phyloP scores from a whole-genome alignment of 2,797 vertebrate species.

The Margarornis squamiger region DNA sequence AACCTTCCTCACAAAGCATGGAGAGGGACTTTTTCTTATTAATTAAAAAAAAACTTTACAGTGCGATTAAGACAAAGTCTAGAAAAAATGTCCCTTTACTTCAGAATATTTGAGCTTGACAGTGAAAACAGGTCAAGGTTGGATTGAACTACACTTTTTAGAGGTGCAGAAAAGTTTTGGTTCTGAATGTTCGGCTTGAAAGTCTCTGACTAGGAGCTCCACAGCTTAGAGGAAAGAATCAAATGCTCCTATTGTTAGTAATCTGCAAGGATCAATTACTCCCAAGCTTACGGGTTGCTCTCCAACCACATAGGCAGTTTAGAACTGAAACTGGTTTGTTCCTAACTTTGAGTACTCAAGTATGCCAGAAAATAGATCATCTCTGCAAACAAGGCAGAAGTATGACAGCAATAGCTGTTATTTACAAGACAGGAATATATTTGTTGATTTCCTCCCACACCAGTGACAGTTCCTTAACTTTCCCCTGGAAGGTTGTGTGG shows the following conservation, averaged over 20 bases:
- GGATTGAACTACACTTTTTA: neutral
- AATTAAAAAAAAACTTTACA: neutral
- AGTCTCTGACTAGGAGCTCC: neutral
- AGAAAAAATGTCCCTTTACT: neutral
- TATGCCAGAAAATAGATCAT: neutral
- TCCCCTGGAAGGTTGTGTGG: neutral
- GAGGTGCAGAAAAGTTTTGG: neutral
- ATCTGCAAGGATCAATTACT: neutral
- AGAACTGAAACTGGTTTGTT: neutral
- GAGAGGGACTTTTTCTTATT: neutral
- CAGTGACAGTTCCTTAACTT: neutral
- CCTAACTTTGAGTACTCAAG: neutral
- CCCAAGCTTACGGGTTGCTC: neutral
- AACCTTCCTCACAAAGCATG: neutral
- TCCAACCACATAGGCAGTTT: neutral
- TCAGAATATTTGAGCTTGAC: neutral
- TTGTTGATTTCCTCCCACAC: neutral
- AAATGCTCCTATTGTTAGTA: neutral
- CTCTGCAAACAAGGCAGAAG: neutral
- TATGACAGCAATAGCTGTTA: neutral
- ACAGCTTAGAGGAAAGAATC: neutral
- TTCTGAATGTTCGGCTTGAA: neutral
- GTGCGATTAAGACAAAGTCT: neutral
- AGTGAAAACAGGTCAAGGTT: neutral
- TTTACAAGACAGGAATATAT: neutral